Conservation (phyloP, 2,888 invertebrate genomes). For the Lithophane ornitopus region DNA sequence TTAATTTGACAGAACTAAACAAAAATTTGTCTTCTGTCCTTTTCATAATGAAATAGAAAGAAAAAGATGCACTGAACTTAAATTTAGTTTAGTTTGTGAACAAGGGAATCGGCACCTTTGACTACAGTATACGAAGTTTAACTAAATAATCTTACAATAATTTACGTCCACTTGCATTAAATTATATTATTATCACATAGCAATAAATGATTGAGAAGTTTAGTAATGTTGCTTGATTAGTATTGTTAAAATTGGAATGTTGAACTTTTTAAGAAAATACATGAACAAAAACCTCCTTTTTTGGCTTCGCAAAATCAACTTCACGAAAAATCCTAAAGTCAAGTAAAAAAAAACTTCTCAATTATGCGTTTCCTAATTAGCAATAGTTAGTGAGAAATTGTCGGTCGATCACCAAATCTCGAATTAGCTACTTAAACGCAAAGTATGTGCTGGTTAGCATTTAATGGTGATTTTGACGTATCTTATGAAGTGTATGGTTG, state of each 20-base stretch:
- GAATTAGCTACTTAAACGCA: conserved; percentile 61
- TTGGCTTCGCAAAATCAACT: background rate
- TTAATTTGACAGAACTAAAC: no score
- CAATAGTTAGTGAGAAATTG: conserved; percentile 70
- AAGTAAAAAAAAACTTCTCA: conserved; percentile 69
- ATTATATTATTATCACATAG: conserved; percentile 57
- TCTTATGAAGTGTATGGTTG: conserved; percentile 34
- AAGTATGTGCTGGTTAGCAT: conserved; percentile 48
- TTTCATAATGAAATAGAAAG: no score
- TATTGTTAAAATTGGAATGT: conserved; percentile 23
- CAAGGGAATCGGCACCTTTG: no score
- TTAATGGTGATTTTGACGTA: conserved; percentile 49
- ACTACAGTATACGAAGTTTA: conserved; percentile 1
- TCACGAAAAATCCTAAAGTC: conserved; percentile 1
- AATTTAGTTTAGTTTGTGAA: no score
- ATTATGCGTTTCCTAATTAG: conserved; percentile 65
- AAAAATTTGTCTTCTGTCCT: no score
- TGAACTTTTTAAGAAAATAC: background rate
- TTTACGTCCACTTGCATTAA: conserved; percentile 51
- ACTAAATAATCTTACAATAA: conserved; percentile 2
- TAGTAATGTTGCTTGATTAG: conserved; percentile 38
- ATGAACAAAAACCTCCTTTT: background rate
- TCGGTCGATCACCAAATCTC: conserved; percentile 60
- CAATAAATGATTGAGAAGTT: conserved; percentile 71
- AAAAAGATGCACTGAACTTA: no score